These are phyloP conservation scores for Yponomeuta plumbellus DNA, from an alignment of 2,888 invertebrate genomes.

Conservation along the genomic window DNA sequence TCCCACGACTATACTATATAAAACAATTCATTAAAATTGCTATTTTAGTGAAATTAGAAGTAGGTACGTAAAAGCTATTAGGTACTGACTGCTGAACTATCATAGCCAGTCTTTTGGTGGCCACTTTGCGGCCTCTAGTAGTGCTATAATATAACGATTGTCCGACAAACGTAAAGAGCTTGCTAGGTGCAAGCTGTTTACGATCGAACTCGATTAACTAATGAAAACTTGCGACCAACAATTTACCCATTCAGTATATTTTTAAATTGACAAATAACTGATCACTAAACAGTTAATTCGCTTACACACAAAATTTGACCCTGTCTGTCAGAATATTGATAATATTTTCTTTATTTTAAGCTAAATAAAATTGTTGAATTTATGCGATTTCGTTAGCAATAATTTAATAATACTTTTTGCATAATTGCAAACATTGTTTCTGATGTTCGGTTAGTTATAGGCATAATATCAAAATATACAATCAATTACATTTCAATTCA, in stretches of 20 bases:
- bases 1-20: slow-evolving; percentile 35
- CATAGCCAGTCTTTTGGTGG: not conserved
- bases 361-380: not conserved
- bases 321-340: no score
- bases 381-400: not conserved
- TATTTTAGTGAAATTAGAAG: not conserved
- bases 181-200: no score
- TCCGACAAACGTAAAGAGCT: not conserved
- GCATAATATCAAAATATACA: not conserved
- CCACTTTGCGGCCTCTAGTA: not conserved
- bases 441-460: not conserved
- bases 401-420: not conserved
- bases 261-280: no score
- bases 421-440: not conserved
- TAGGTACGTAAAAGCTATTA: slow-evolving; percentile 3
- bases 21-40: slow-evolving; percentile 23
- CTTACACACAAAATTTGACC: no score
- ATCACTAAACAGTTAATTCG: no score
- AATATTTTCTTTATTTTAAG: no score
- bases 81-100: not conserved
- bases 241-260: no score
- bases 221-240: no score
- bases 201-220: no score
- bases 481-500: not conserved
- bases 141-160: not conserved